Base-by-base conservation (phyloP, 64 coral and sea anemone genomes). In the Pocillopora damicornis region DNA sequence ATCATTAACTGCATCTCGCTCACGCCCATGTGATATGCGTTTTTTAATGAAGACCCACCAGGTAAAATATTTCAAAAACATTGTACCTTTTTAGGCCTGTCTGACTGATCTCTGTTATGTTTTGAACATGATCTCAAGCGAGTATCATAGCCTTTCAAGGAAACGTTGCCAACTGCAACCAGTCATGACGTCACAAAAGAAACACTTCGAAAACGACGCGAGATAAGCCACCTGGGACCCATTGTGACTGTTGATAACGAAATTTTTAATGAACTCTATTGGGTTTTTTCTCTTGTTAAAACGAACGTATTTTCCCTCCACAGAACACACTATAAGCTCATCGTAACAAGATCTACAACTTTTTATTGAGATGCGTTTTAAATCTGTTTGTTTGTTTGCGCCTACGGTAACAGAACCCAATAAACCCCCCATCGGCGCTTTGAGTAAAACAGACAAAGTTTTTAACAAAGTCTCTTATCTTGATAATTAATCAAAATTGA, bases 401-500 rank as follows among this genome's bases (percentile, higher is more conserved):
- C 67, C 2, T 23, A 42, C 37, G 7, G 75, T 11, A 77, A 77
- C 75, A 77, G 57, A 51, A 42, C 15, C 20, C 75, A 71, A 25
- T 71, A 71, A 71, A 25, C 20, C 25, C 67, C 67, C 11, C 1
- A 25, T 23, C 67, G 20, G 20, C 67, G n/a, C 25, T 23, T 51
- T 51, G 5, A 5, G 20, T 56, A 58, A 14, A 57, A 16, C n/a
- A 77, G 22, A 45, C 42, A 18, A 51, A 77, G 38, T 16, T 1
- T 1, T 72, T 69, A 22, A 81, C 37, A 68, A 37, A 25, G 58
- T 63, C 59, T 73, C 22, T 85, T 85, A 85, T 85, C 81, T 71
- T 15, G 10, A 11, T 36, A 83, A 15, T 72, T n/a, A 56, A 85
- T 85, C 81, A 85, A 85, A 83, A 85, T 72, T 72, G 16, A 15